Conservation (phyloP, 64 coral and sea anemone genomes). For the Porites lutea region DNA sequence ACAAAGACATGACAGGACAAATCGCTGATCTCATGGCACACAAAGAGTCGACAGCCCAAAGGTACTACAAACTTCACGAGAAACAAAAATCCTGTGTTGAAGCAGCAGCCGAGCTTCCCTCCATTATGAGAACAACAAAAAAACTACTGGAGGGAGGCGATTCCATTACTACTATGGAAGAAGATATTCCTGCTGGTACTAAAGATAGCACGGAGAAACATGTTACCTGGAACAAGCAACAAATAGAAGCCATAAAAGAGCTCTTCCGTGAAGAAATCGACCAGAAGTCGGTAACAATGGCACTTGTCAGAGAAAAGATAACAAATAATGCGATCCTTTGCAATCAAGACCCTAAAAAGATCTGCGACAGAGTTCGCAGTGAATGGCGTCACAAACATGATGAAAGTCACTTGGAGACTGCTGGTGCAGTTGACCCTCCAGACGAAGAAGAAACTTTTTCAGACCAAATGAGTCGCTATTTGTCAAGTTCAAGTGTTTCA, state of each 20-base stretch:
- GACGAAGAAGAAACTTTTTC: no score
- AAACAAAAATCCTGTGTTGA: background rate
- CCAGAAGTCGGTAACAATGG: slow-evolving; percentile 43
- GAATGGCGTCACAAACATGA: background rate
- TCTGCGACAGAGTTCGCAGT: slow-evolving; percentile 58
- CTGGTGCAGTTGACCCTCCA: background rate
- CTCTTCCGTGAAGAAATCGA: slow-evolving; percentile 6
- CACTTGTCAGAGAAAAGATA: slow-evolving; percentile 42
- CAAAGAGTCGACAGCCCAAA: background rate
- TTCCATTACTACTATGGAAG: background rate
- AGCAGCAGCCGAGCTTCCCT: background rate
- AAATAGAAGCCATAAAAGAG: no score
- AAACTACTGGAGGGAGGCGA: background rate
- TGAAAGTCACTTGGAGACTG: no score
- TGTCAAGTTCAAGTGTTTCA: background rate
- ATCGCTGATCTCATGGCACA: background rate
- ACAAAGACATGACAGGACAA: no score
- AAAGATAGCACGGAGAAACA: no score
- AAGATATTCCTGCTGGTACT: no score
- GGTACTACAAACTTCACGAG: background rate
- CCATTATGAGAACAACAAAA: background rate
- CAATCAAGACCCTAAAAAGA: slow-evolving; percentile 4
- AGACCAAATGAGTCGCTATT: background rate
- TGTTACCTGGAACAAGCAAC: no score
- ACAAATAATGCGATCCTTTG: slow-evolving; percentile 5